Base-by-base conservation (phyloP, 2,797 vertebrate species). In the Lycodopsis pacificus region DNA sequence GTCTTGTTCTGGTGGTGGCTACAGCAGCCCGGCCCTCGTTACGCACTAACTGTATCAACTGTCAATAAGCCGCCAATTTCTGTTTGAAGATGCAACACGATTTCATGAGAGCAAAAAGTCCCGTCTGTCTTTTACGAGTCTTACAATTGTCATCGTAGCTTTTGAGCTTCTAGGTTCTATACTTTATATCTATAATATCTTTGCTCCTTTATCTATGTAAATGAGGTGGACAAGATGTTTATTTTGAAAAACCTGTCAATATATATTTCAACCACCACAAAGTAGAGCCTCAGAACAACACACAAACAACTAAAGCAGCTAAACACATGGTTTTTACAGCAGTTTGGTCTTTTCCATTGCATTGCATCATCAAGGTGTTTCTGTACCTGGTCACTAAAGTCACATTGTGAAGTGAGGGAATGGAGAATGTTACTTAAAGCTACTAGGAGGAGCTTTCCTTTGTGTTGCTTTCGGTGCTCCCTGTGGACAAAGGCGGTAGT, bases 1-100 rank as follows among this genome's bases (percentile, higher is more conserved):
- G 32, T 84, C 74, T 66, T 48, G 65, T 36, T 7, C 59, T 0
- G 22, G 30, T 62, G 25, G 53, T 44, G 14, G 49, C 30, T 15
- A 3, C 64, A 19, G 5, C 62, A 57, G 75, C 61, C 46, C 30
- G 19, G 14, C 36, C 17, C 20, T 30, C 3, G 34, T 57, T 57
- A 36, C n/a, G 2, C 59, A 25, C 38, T 36, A 53, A 74, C 64
- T 10, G 1, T 5, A 11, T 7, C 53, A 56, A 3, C 14, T 51
- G 54, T 19, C 71, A 76, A 69, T 53, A 65, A 71, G 44, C 17
- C 62, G 34, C 0, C 20, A 7, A 40, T 19, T 10, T 27, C 1
- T 62, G 19, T 53, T 22, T 34, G 14, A 65, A 34, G 38, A 32
- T 57, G 30, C 40, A 61, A n/a, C 44, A 49, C 27, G 12, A 54